A percentile compares a stretch with the other conserved stretches of the same genome.
Evolutionary conservation across 2,888 invertebrate genomes (phyloP).

Genomic region (Megalurothrips usitatus): DNA sequence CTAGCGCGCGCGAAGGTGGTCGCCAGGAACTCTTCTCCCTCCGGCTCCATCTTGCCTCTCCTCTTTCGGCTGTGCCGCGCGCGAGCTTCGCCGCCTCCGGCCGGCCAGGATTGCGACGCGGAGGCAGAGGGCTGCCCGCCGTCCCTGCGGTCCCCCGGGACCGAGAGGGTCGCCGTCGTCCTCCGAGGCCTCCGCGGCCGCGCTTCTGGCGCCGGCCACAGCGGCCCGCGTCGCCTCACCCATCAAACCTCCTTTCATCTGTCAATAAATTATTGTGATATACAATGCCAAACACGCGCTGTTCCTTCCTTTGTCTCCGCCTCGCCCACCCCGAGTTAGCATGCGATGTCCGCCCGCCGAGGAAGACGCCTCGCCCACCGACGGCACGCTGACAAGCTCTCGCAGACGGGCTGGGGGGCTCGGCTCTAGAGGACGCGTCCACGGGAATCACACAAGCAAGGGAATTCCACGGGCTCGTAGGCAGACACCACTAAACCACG

Average conservation of each 20-base stretch:
- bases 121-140: background rate
- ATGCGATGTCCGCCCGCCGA: too few relatives aligned
- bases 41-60: background rate
- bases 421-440: too few relatives aligned
- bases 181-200: background rate
- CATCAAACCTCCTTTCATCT: background rate
- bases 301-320: too few relatives aligned
- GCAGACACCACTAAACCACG: too few relatives aligned
- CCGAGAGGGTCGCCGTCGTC: background rate
- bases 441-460: too few relatives aligned
- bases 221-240: background rate
- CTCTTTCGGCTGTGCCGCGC: background rate
- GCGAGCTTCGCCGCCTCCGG: background rate
- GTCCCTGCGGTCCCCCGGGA: background rate
- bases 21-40: background rate
- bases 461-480: too few relatives aligned
- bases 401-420: too few relatives aligned
- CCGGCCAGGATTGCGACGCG: background rate
- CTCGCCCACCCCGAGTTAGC: too few relatives aligned
- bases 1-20: background rate
- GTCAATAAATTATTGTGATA: slow-evolving; percentile 26
- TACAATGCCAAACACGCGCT: background rate
- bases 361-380: too few relatives aligned
- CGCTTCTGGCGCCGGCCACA: background rate
- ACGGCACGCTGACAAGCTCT: too few relatives aligned